These are phyloP conservation scores for Lontra canadensis DNA, from an alignment of 2,113 vertebrate genomes.

Conservation along the genomic window DNA sequence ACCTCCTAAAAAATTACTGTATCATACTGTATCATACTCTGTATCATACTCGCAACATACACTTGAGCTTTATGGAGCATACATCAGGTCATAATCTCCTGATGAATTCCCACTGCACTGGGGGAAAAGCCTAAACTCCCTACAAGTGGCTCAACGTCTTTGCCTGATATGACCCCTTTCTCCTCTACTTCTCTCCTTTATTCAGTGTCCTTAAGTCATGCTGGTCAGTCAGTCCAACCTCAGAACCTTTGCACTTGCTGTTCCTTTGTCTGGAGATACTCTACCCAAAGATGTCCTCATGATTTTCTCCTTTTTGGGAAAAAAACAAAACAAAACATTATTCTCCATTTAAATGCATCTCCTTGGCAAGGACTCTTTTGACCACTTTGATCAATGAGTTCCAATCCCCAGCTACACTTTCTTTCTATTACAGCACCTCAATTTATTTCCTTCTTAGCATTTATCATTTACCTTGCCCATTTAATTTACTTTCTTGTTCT, in stretches of 20 bases:
- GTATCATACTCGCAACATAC: background rate
- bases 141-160: background rate
- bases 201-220: background rate
- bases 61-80: background rate
- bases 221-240: background rate
- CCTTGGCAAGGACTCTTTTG: background rate
- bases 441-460: background rate
- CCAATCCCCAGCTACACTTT: background rate
- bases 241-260: background rate
- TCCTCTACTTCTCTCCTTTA: background rate
- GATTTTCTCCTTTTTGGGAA: background rate
- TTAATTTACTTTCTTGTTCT: background rate
- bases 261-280: background rate
- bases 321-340: background rate
- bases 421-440: background rate
- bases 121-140: background rate
- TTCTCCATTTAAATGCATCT: background rate
- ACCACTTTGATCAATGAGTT: background rate
- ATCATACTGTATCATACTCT: background rate
- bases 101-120: background rate
- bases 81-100: background rate
- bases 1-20: background rate
- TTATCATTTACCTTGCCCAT: background rate
- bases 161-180: background rate
- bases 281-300: background rate